phyloP scores from a whole-genome alignment of 64 coral and sea anemone genomes.

The Montipora sp. region DNA sequence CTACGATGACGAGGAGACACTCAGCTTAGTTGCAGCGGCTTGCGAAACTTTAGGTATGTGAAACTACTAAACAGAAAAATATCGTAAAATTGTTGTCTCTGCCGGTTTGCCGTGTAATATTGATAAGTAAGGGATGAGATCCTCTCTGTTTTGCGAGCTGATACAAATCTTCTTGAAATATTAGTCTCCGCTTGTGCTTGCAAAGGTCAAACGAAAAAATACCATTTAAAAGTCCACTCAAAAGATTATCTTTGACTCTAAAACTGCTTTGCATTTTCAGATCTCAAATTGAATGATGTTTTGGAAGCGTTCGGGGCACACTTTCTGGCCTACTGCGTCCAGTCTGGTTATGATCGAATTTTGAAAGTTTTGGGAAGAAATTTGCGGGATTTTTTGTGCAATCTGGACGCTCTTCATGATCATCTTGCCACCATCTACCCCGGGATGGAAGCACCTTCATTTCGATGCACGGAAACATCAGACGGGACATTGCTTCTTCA shows the following conservation, averaged over 20 bases:
- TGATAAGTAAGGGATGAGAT: not conserved
- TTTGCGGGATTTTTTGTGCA: constrained; percentile 97
- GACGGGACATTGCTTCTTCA: constrained; percentile 85
- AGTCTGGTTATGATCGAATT: constrained; percentile 96
- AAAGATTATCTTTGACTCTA: not conserved
- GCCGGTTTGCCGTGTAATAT: not conserved
- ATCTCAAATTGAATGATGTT: constrained; percentile 74
- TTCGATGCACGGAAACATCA: constrained; percentile 89
- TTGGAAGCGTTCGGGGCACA: constrained; percentile 93
- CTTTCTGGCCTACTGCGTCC: constrained; percentile 92
- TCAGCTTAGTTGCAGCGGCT: constrained; percentile 82
- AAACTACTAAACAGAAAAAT: not conserved
- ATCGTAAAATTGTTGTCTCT: not conserved
- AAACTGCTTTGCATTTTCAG: constrained; percentile 34
- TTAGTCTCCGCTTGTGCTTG: not conserved
- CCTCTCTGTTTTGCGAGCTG: not conserved
- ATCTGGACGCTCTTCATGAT: constrained; percentile 94
- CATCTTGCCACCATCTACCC: constrained; percentile 94
- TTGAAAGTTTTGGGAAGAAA: constrained; percentile 93
- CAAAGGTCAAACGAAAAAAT: too few relatives aligned
- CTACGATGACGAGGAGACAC: constrained; percentile 91
- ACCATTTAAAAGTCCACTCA: not conserved
- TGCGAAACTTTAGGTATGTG: constrained; percentile 89
- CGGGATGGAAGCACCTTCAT: constrained; percentile 96
- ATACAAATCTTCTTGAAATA: not conserved